phyloP scores from a whole-genome alignment of 1,140 invertebrate genomes.

The Eulimnadia texana region DNA sequence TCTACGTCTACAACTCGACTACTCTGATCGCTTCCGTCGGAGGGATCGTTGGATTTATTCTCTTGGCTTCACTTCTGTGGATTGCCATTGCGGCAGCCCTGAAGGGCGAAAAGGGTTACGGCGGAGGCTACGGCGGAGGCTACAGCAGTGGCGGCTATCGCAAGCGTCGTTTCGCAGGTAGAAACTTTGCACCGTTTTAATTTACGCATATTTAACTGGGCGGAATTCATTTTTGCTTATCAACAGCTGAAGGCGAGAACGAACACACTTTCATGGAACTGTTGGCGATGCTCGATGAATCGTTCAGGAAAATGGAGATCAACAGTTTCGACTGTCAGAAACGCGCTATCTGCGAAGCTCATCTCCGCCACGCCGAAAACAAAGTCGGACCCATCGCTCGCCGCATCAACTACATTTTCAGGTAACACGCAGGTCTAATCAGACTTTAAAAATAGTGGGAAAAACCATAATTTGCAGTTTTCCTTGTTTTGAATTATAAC shows the following conservation, averaged over 20 bases:
- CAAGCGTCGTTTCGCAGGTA: slow-evolving; percentile 12
- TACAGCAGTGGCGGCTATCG: slow-evolving; percentile 11
- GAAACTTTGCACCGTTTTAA: neutral
- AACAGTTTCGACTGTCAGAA: slow-evolving; percentile 12
- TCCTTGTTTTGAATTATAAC: neutral
- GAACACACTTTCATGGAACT: slow-evolving; percentile 14
- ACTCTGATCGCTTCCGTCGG: slow-evolving; percentile 16
- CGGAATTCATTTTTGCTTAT: too few relatives aligned
- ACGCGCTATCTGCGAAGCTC: slow-evolving; percentile 15
- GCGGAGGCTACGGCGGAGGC: neutral
- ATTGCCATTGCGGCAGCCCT: slow-evolving; percentile 11
- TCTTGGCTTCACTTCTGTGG: slow-evolving; percentile 14
- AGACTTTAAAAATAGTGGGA: neutral
- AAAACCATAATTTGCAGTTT: neutral
- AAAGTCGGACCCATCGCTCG: slow-evolving; percentile 1
- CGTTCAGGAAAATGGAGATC: slow-evolving; percentile 11
- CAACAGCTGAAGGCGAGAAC: slow-evolving; percentile 3
- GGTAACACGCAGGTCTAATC: slow-evolving; percentile 1
- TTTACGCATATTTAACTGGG: neutral
- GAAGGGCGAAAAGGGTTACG: slow-evolving; percentile 1
- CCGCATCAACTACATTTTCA: slow-evolving; percentile 8
- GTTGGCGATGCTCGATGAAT: slow-evolving; percentile 13
- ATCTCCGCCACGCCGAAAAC: neutral
- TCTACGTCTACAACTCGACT: slow-evolving; percentile 16
- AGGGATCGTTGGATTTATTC: slow-evolving; percentile 12